Percentiles rank a stretch among this genome's conserved stretches.
Conservation (phyloP, 2,888 invertebrate genomes). For the Laothoe populi region DNA sequence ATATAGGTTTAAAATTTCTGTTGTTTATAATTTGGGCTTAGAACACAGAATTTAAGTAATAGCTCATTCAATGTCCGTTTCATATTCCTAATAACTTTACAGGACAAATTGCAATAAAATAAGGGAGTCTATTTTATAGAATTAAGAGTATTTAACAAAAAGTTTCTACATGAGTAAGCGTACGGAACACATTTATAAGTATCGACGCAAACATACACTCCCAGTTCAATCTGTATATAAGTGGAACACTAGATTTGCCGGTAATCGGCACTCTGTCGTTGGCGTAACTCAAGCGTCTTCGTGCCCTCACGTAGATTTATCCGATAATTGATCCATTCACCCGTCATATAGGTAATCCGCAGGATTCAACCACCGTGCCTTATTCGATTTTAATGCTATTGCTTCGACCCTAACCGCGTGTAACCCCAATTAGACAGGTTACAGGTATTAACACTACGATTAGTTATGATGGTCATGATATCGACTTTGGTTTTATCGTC, state of each 20-base stretch:
- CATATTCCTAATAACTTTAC: no score
- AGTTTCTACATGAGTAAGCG: no score
- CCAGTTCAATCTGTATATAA: constrained; percentile 28
- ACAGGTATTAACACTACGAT: not conserved
- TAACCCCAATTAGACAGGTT: constrained; percentile 14
- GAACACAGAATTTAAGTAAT: no score
- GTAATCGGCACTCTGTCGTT: constrained; percentile 36
- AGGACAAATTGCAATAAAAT: no score
- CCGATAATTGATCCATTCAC: constrained; percentile 45
- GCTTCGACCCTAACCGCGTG: constrained; percentile 16
- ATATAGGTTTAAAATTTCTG: no score
- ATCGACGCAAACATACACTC: not conserved
- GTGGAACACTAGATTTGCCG: constrained; percentile 38
- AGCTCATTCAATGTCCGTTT: no score
- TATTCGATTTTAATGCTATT: constrained; percentile 28
- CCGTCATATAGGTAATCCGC: constrained; percentile 30
- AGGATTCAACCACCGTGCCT: constrained; percentile 25
- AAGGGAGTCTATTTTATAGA: no score
- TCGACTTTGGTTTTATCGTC: no score
- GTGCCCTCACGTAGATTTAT: constrained; percentile 34
- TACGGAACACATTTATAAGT: not conserved
- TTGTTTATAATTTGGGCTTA: no score
- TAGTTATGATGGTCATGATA: not conserved
- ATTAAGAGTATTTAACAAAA: no score
- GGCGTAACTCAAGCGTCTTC: constrained; percentile 33